Base-by-base conservation (phyloP, 2,888 invertebrate species). In the Cheilosia impressa region DNA sequence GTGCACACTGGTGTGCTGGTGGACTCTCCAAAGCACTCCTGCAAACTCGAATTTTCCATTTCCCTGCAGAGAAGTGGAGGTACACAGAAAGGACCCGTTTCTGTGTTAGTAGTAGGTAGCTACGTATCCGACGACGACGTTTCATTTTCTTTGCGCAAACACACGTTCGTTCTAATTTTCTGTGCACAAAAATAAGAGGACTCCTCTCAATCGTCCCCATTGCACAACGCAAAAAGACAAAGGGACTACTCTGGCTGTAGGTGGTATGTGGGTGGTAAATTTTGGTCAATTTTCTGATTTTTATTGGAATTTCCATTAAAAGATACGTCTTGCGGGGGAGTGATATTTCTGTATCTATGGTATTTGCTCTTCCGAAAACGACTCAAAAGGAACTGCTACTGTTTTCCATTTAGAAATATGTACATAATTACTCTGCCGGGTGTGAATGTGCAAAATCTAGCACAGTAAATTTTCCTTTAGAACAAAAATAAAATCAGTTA, bases 351-450 rank as follows among this genome's bases (percentile, higher is more conserved):
- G 60, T 53, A 62, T 62, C 43, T 50, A 27, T 0, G 9, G 31
- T 2, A 31, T 31, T 31, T 31, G 31, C 27, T 6, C 27, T 27
- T 27, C 24, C 60, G 38, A 68, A 10, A 41, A 24, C 50, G 50
- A 47, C 50, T 41, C 58, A 43, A 52, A 66, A 57, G 76, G 31
- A 65, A 57, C 17, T 57, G 45, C 55, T 63, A 50, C 38, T 65
- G 57, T 65, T 50, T 50, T 57, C 57, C 52, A 77, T 77, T 60
- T 69, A 45, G 45, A 73, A 45, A 43, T 73, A 55, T 63, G 62
- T 60, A 68, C 68, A 77, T 77, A 69, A 77, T 77, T 77, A 77
- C 60, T 69, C 62, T 69, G 62, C 53, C 19, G 52, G 24, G 50
- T 13, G 24, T 45, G 43, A 31, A 60, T 68, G 60, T 31, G 45